phyloP scores from a whole-genome alignment of 2,113 vertebrate species.

The Psophia crepitans region DNA sequence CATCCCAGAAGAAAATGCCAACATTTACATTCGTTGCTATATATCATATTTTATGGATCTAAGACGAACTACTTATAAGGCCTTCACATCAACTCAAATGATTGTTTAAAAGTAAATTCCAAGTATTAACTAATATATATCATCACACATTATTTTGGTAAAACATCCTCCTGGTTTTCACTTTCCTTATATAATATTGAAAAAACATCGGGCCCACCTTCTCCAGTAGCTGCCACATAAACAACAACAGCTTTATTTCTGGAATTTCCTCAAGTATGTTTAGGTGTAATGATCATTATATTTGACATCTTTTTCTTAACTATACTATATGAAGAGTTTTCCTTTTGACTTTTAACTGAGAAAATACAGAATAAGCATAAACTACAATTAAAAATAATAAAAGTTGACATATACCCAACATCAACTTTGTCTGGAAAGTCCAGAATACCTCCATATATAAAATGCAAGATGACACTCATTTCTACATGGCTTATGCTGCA shows the following conservation, averaged over 20 bases:
- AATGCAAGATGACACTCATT: slow-evolving; percentile 88
- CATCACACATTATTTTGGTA: background rate
- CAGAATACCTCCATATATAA: slow-evolving; percentile 90
- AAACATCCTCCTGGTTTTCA: background rate
- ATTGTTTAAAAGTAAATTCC: background rate
- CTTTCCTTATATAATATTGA: background rate
- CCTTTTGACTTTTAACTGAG: background rate
- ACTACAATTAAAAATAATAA: background rate
- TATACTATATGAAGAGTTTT: background rate
- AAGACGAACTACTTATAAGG: background rate
- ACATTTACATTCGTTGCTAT: background rate
- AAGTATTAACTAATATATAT: background rate
- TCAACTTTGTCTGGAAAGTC: slow-evolving; percentile 85
- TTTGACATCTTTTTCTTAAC: background rate
- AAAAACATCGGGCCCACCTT: background rate
- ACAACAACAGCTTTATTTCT: background rate
- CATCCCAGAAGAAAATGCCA: background rate
- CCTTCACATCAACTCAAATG: background rate
- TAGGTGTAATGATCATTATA: background rate
- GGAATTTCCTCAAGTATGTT: background rate
- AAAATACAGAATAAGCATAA: background rate
- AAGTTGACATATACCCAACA: slow-evolving; percentile 80
- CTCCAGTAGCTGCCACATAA: background rate
- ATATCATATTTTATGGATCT: background rate
- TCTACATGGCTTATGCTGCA: slow-evolving; percentile 84